Conservation (phyloP, 2,797 vertebrate species). For the Tragopan temminckii region DNA sequence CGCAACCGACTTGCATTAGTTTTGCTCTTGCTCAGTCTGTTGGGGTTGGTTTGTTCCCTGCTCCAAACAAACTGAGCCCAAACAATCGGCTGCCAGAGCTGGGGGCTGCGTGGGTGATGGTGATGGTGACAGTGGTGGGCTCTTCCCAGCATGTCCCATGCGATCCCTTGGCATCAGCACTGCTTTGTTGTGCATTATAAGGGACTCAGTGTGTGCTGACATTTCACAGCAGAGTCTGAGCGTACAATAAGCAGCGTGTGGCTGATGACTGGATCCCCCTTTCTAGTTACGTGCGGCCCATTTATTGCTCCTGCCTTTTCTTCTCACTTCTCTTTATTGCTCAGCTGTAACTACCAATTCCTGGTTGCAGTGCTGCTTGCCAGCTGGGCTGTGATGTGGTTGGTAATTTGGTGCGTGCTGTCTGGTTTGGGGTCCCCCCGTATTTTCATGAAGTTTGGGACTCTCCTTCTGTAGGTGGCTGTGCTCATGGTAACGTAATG, state of each 20-base stretch:
- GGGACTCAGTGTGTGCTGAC: not conserved
- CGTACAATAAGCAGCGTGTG: fast-evolving
- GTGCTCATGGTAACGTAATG: not conserved
- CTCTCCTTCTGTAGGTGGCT: not conserved
- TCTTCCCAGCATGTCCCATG: not conserved
- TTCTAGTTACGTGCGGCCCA: not conserved
- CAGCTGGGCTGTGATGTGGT: not conserved
- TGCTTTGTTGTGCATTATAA: not conserved
- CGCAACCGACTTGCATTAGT: slow-evolving; percentile 24
- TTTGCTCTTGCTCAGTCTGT: not conserved
- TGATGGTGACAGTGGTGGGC: not conserved
- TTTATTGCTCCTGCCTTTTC: not conserved
- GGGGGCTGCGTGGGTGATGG: not conserved
- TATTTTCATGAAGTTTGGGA: not conserved
- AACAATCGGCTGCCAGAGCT: not conserved
- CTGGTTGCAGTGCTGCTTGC: not conserved
- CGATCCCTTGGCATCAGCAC: not conserved
- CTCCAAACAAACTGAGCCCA: not conserved
- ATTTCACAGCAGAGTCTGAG: slow-evolving; percentile 31
- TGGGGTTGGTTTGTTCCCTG: not conserved
- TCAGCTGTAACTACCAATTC: not conserved
- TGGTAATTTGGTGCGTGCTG: not conserved
- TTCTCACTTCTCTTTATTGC: slow-evolving; percentile 33
- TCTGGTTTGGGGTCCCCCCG: not conserved
- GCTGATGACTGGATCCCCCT: not conserved